Conservation (phyloP, 2,797 vertebrate genomes). For the Babyrousa celebensis region DNA sequence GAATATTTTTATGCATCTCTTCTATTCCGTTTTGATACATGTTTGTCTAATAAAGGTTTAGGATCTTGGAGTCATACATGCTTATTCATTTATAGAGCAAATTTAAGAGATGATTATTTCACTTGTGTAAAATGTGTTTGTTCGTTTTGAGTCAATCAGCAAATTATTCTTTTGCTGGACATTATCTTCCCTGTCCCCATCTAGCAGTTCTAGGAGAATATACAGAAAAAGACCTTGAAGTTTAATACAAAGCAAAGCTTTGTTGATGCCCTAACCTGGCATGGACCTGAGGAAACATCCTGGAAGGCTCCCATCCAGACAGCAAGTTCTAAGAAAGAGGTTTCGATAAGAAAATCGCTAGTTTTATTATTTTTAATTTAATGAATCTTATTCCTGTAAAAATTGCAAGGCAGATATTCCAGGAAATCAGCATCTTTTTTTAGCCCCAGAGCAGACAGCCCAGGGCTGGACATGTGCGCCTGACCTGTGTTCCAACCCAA, state of each 20-base stretch:
- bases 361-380: slow-evolving; percentile 82
- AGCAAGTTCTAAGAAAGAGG: slow-evolving; percentile 77
- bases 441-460: slow-evolving; percentile 77
- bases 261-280: neutral
- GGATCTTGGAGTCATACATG: neutral
- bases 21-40: slow-evolving; percentile 46
- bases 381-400: slow-evolving; percentile 87
- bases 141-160: neutral
- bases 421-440: slow-evolving; percentile 84
- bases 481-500: slow-evolving; percentile 71
- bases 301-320: slow-evolving; percentile 22
- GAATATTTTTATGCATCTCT: slow-evolving; percentile 43
- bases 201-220: slow-evolving; percentile 55
- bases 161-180: slow-evolving; percentile 30
- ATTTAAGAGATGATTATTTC: neutral
- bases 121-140: neutral
- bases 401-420: slow-evolving; percentile 81
- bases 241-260: slow-evolving; percentile 43
- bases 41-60: slow-evolving; percentile 52
- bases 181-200: neutral
- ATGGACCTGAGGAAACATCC: neutral
- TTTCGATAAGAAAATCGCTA: slow-evolving; percentile 73
- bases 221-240: slow-evolving; percentile 14
- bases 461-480: slow-evolving; percentile 51
- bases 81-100: slow-evolving; percentile 56